These are phyloP conservation scores for Alethe castanea DNA, from an alignment of 2,113 vertebrate genomes.

Conservation along the genomic window DNA sequence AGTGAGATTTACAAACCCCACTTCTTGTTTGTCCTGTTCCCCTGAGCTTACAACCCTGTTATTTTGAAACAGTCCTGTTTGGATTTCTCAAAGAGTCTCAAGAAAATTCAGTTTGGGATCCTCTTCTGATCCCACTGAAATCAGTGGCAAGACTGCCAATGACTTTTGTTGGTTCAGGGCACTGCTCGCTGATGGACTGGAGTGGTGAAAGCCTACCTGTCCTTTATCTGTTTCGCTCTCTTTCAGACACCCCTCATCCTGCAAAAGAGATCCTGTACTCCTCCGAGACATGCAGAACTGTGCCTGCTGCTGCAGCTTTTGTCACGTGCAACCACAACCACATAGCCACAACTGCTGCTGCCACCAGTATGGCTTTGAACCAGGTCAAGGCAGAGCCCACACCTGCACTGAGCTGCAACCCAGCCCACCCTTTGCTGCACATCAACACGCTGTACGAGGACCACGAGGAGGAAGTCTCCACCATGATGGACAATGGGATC, in stretches of 20 bases:
- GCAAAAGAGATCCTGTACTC: slow-evolving; percentile 73
- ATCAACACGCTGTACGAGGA: slow-evolving; percentile 80
- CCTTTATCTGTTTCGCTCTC: neutral
- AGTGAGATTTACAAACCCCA: neutral
- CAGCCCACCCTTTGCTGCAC: slow-evolving; percentile 76
- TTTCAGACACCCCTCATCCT: slow-evolving; percentile 71
- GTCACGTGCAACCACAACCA: slow-evolving; percentile 72
- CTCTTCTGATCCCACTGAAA: neutral
- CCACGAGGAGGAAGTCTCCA: slow-evolving; percentile 69
- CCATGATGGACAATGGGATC: slow-evolving; percentile 56
- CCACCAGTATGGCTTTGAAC: slow-evolving; percentile 58
- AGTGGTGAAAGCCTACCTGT: neutral
- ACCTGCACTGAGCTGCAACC: slow-evolving; percentile 73
- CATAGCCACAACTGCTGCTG: slow-evolving; percentile 34
- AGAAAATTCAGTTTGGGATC: neutral
- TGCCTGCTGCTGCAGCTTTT: slow-evolving; percentile 67
- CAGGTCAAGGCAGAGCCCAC: slow-evolving; percentile 70
- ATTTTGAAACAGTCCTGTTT: neutral
- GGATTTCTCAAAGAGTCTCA: neutral
- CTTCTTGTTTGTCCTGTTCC: neutral
- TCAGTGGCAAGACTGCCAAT: neutral
- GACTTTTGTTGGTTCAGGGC: neutral
- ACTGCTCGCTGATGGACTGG: neutral
- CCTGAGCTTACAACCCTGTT: neutral
- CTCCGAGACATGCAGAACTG: slow-evolving; percentile 64